A percentile compares a stretch with the other conserved stretches of the same genome.
These are phyloP conservation scores for Guaruba guarouba DNA, from an alignment of 2,113 vertebrate species.

Conservation along the genomic window DNA sequence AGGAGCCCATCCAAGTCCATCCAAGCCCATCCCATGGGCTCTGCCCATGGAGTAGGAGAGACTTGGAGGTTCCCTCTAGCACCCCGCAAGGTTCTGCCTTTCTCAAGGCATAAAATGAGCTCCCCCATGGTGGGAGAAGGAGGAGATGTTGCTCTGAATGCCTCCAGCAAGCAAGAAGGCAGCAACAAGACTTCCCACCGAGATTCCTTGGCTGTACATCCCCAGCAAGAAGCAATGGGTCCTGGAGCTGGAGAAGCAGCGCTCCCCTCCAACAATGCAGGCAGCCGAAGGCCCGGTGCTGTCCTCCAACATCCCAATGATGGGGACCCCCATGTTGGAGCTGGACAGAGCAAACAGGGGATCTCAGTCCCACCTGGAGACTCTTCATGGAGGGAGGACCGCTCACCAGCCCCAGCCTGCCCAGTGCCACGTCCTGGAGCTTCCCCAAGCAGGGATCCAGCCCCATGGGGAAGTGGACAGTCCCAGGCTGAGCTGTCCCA, in stretches of 20 bases:
- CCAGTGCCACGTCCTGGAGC: slow-evolving; percentile 42
- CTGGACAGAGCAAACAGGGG: background rate
- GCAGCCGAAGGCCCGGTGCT: background rate
- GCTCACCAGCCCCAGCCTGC: background rate
- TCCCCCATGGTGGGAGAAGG: background rate
- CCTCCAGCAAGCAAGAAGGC: background rate
- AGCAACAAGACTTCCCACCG: background rate
- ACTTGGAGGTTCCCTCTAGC: slow-evolving; percentile 33
- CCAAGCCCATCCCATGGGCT: background rate
- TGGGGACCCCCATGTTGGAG: background rate
- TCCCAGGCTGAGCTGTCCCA: background rate
- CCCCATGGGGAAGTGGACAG: fast-evolving
- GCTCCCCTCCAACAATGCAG: background rate
- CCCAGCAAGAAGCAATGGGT: background rate
- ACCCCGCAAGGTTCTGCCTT: slow-evolving; percentile 34
- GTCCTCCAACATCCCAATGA: fast-evolving
- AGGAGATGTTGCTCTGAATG: background rate
- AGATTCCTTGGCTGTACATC: background rate
- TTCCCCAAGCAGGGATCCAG: background rate
- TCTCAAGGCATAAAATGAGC: background rate
- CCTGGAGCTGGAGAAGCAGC: slow-evolving; percentile 15
- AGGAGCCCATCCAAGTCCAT: background rate
- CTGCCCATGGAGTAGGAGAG: background rate
- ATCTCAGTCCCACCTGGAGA: background rate
- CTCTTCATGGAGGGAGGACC: fast-evolving